These are phyloP conservation scores for Istiophorus platypterus DNA, from an alignment of 2,113 vertebrate species.

Conservation along the genomic window DNA sequence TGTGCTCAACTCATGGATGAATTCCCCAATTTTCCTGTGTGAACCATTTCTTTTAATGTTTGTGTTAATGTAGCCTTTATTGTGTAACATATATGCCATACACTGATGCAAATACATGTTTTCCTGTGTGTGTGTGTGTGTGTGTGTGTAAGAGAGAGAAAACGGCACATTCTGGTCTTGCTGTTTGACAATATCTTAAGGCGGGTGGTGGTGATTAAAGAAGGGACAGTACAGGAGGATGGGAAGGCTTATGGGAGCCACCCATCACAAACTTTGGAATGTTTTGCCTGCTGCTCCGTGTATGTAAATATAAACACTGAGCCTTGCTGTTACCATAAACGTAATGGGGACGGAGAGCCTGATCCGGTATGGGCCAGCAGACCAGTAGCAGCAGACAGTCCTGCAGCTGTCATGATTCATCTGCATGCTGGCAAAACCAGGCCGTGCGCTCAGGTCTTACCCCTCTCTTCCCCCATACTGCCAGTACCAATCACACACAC, in stretches of 20 bases:
- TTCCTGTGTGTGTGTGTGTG: constrained; percentile 3
- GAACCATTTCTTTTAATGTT: constrained; percentile 41
- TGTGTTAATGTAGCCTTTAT: constrained; percentile 34
- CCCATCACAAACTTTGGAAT: constrained; percentile 50
- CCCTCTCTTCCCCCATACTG: constrained; percentile 64
- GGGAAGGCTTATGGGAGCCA: constrained; percentile 1
- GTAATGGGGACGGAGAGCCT: constrained; percentile 53
- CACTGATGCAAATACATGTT: constrained; percentile 27
- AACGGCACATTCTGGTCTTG: constrained; percentile 10
- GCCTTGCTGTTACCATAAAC: constrained; percentile 69
- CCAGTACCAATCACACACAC: constrained; percentile 67
- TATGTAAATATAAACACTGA: constrained; percentile 76
- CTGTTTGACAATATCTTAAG: constrained; percentile 19
- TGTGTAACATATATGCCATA: constrained; percentile 31
- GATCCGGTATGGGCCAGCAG: constrained; percentile 56
- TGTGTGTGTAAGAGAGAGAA: background rate
- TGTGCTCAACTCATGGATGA: constrained; percentile 44
- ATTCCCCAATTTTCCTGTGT: constrained; percentile 37
- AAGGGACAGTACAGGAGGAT: constrained; percentile 11
- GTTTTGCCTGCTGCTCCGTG: constrained; percentile 60
- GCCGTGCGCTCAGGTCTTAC: constrained; percentile 66
- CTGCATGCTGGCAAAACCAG: constrained; percentile 69
- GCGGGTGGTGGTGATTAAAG: constrained; percentile 23
- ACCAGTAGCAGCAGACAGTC: constrained; percentile 72
- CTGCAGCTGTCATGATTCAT: constrained; percentile 83